Conservation (phyloP, 2,797 vertebrate genomes). For the Gallirallus australis region DNA sequence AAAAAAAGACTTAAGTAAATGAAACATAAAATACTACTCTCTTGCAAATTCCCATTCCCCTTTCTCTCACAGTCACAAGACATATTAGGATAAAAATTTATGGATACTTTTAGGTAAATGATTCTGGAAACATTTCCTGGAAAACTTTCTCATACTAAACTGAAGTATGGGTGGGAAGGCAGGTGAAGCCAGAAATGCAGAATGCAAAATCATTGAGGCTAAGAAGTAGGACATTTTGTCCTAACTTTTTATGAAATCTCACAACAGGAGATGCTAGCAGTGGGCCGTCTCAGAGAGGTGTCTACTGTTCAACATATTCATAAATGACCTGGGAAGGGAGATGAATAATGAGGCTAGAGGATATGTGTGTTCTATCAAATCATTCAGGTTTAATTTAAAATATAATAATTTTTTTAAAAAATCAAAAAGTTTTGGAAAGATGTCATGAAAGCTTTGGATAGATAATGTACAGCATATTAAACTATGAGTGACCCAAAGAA, state of each 20-base stretch:
- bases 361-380: background rate
- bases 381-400: background rate
- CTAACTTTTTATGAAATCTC: background rate
- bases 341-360: background rate
- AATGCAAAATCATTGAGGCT: background rate
- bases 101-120: background rate
- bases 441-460: background rate
- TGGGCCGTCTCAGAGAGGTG: background rate
- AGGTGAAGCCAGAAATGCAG: background rate
- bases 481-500: background rate
- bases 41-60: background rate
- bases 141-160: background rate
- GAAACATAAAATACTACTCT: background rate
- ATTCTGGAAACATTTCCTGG: background rate
- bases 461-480: background rate
- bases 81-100: background rate
- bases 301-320: background rate
- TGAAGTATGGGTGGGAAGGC: background rate
- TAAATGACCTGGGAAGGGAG: background rate
- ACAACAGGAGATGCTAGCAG: background rate
- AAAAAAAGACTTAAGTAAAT: background rate
- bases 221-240: background rate
- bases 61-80: background rate
- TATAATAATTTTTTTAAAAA: background rate
- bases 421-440: background rate